Base-by-base conservation (phyloP, 2,888 invertebrate species). In the Gymnosoma rotundatum region DNA sequence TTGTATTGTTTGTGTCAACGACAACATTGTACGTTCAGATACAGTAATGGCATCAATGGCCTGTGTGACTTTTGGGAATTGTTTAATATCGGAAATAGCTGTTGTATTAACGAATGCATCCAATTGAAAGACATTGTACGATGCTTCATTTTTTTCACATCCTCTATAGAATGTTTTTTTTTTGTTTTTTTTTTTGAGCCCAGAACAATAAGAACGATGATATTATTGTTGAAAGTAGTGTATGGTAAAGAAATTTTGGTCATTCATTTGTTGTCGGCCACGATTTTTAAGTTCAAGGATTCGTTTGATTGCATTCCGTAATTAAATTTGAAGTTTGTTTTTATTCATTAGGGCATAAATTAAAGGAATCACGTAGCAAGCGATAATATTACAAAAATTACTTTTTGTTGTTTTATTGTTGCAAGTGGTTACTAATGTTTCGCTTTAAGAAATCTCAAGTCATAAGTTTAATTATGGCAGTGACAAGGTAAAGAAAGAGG, bases 91-190 rank as follows among this genome's bases (percentile, higher is more conserved):
- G 86, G 90, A 90, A 87, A 92, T 93, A 87, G 94, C 94, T 88
- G 95, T 95, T 63, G 96, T 93, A 90, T 96, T 95, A 83, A 96
- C 93, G 85, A 95, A 93, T 89, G 94, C 94, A 87, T 95, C 94
- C 87, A 96, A 92, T 91, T 95, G 94, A 89, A 96, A 96, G 36
- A 95, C 95, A 58, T 93, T 93, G 92, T 96, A 96, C n/a, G 95
- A 94, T 85, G 96, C 94, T 87, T 94, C 94, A 89, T 96, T 95
- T 88, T 94, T 93, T 90, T 95, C 94, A 90, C 96, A 96, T 88
- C 95, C 95, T 86, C 96, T 96, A 91, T 75, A 45, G 58, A 42
- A 14, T 20, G 9, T 52, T 21, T 66, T n/a, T 32, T 54, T 18
- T 4, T 56, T 20, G 0, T 60, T 58, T 48, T 9, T 32, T 61